A percentile compares a stretch with the other conserved stretches of the same genome.
Evolutionary conservation across 2,888 invertebrate species (phyloP).

Genomic region (Agrochola circellaris): DNA sequence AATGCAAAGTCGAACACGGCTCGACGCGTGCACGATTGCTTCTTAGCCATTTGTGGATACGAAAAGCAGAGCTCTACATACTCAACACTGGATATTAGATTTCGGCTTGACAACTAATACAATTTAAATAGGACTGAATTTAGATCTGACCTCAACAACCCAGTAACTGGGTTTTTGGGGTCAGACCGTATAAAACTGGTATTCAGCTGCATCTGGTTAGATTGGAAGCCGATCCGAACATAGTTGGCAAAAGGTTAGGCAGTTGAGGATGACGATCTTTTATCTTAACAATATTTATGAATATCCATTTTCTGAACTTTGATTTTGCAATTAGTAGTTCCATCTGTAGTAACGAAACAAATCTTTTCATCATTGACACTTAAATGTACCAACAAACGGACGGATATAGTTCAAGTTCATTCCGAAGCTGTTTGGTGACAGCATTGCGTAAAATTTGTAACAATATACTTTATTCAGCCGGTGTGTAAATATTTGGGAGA

Average conservation of each 20-base stretch:
- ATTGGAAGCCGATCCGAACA: neutral
- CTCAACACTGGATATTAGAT: neutral
- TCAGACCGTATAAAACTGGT: neutral
- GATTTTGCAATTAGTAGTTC: neutral
- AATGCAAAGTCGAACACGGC: constrained; percentile 10
- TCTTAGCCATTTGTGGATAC: neutral
- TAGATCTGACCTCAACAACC: too few relatives aligned
- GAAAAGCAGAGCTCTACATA: neutral
- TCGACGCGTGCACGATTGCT: neutral
- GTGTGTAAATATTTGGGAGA: constrained; percentile 57
- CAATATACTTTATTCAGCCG: constrained; percentile 39
- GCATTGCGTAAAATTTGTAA: constrained; percentile 56
- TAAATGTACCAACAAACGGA: constrained; percentile 11
- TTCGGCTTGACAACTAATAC: neutral
- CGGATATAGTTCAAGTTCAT: constrained; percentile 60
- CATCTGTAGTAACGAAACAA: neutral
- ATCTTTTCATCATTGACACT: constrained; percentile 31
- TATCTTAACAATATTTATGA: neutral
- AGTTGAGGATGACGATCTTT: neutral
- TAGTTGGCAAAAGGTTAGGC: neutral
- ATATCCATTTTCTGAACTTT: neutral
- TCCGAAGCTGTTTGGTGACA: constrained; percentile 38
- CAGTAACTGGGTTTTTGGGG: neutral
- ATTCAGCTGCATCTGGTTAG: neutral
- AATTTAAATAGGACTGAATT: neutral